Conservation (phyloP, 2,888 invertebrate genomes). For the Lysandra coridon region DNA sequence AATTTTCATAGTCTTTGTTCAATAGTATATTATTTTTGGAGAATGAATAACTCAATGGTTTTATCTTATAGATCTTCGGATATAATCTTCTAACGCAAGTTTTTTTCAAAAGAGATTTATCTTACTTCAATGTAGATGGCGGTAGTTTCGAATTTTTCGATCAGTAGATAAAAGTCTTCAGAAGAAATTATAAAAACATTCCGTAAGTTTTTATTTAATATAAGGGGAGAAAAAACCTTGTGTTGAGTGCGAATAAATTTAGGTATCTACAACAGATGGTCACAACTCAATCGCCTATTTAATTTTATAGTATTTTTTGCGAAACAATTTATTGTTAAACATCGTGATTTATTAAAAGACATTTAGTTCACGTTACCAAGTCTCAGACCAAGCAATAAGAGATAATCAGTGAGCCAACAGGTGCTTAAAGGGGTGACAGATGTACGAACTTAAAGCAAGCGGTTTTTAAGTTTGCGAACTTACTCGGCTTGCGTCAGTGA, state of each 20-base stretch:
- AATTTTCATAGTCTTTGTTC: neutral
- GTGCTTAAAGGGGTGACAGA: conserved; percentile 20
- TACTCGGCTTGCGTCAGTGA: too few relatives aligned
- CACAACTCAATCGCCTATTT: neutral
- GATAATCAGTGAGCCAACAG: conserved; percentile 20
- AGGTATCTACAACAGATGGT: neutral
- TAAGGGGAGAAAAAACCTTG: conserved; percentile 7
- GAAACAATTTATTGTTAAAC: conserved; percentile 16
- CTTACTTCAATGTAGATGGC: neutral
- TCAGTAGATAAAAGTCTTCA: neutral
- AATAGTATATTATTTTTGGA: neutral
- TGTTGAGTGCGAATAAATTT: neutral
- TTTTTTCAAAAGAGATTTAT: neutral
- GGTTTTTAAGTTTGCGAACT: too few relatives aligned
- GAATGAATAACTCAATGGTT: conserved; percentile 19
- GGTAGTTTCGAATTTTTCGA: neutral
- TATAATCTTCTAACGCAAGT: conserved; percentile 3
- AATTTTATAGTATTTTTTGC: conserved; percentile 5
- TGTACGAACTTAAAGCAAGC: too few relatives aligned
- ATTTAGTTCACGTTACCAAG: conserved; percentile 18
- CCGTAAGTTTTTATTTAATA: neutral
- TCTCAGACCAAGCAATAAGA: conserved; percentile 23
- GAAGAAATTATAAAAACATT: conserved; percentile 1
- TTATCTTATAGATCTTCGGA: neutral
- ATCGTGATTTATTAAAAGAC: conserved; percentile 23